Conservation (phyloP, 2,888 invertebrate genomes). For the Corythucha ciliata region DNA sequence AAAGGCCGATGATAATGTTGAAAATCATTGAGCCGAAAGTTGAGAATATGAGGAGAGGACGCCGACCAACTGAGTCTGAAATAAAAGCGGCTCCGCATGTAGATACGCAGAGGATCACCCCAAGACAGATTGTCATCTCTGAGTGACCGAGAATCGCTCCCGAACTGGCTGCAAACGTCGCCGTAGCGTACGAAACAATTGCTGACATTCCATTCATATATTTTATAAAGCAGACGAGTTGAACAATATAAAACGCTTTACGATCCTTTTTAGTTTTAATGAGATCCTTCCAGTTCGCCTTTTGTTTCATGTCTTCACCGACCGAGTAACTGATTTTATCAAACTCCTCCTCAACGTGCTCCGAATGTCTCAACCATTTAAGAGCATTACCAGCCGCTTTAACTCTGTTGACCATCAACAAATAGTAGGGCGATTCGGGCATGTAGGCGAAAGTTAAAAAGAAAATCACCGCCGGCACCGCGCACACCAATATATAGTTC, state of each 20-base stretch:
- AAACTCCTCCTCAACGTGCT: slow-evolving; percentile 26
- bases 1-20: slow-evolving; percentile 22
- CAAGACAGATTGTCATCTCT: slow-evolving; percentile 27
- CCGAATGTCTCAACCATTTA: slow-evolving; percentile 24
- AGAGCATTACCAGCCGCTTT: slow-evolving; percentile 42
- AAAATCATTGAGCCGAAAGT: slow-evolving; percentile 25
- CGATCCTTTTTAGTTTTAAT: slow-evolving; percentile 27
- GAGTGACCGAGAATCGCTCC: slow-evolving; percentile 13
- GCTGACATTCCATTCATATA: slow-evolving; percentile 29
- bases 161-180: slow-evolving; percentile 27
- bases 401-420: slow-evolving; percentile 46
- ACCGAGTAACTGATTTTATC: slow-evolving; percentile 19
- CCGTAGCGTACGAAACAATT: slow-evolving; percentile 26
- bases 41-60: slow-evolving; percentile 30
- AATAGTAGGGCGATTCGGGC: slow-evolving; percentile 54
- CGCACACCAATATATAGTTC: slow-evolving; percentile 41
- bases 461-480: slow-evolving; percentile 46
- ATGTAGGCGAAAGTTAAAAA: slow-evolving; percentile 48
- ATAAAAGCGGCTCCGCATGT: slow-evolving; percentile 26
- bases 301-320: slow-evolving; percentile 20
- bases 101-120: slow-evolving; percentile 26
- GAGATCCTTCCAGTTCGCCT: slow-evolving; percentile 24
- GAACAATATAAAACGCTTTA: slow-evolving; percentile 29
- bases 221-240: slow-evolving; percentile 28
- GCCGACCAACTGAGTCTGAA: slow-evolving; percentile 29